phyloP scores from a whole-genome alignment of 2,113 vertebrate species.

The Apodemus sylvaticus region DNA sequence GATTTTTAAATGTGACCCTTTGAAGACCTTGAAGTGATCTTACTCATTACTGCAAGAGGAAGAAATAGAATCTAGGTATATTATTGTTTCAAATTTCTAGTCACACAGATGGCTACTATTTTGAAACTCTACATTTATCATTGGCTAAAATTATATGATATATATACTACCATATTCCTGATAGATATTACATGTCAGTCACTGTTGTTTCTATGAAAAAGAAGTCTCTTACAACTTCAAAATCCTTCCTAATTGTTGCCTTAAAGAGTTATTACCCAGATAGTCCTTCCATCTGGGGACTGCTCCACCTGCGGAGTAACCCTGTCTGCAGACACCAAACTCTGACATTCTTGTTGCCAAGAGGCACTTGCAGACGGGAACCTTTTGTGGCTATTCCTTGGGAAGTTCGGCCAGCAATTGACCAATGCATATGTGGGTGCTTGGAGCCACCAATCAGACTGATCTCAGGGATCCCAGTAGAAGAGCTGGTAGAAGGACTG shows the following conservation, averaged over 20 bases:
- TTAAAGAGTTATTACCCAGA: not conserved
- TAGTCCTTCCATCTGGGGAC: too few species aligned
- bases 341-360: too few species aligned
- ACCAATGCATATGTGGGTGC: too few species aligned
- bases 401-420: too few species aligned
- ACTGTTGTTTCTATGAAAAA: not conserved
- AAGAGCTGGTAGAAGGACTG: too few species aligned
- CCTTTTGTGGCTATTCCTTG: too few species aligned
- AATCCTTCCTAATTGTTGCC: not conserved
- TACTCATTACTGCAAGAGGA: not conserved
- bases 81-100: not conserved
- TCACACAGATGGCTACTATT: not conserved
- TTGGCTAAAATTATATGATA: not conserved
- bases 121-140: not conserved
- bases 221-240: not conserved
- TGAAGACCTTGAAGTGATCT: not conserved
- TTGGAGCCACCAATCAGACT: too few species aligned
- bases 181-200: constrained; percentile 4
- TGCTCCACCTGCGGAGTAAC: too few species aligned
- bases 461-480: too few species aligned
- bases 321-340: too few species aligned
- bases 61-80: not conserved
- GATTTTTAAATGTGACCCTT: constrained; percentile 36
- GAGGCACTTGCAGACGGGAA: too few species aligned
- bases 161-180: not conserved